Conservation (phyloP, 1,140 invertebrate species). For the Aphis gossypii region DNA sequence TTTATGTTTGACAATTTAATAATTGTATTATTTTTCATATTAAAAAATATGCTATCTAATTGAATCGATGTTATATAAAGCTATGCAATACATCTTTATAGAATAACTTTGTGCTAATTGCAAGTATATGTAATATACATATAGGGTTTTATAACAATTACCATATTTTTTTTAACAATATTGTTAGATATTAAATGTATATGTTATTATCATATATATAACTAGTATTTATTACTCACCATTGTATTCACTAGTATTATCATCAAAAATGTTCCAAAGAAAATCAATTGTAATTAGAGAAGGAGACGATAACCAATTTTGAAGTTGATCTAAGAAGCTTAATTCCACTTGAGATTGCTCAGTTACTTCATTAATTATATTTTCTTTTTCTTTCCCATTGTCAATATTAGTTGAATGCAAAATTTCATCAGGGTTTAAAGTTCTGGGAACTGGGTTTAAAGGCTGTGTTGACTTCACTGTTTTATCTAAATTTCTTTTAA, state of each 20-base stretch:
- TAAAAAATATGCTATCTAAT: no score
- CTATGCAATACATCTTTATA: no score
- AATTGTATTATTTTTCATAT: no score
- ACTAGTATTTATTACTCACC: not conserved
- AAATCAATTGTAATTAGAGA: slow-evolving; percentile 18
- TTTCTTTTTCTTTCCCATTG: not conserved
- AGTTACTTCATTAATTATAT: not conserved
- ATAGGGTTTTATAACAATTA: no score
- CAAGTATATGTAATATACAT: no score
- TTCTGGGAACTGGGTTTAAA: not conserved
- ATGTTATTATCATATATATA: not conserved
- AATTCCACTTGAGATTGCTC: not conserved
- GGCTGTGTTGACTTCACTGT: not conserved
- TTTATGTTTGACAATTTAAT: not conserved
- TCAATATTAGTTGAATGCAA: not conserved
- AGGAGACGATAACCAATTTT: slow-evolving; percentile 38
- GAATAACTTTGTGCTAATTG: no score
- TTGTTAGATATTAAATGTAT: no score
- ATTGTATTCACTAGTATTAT: slow-evolving; percentile 15
- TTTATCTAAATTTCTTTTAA: slow-evolving; percentile 29
- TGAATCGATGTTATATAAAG: no score
- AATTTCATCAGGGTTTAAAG: not conserved
- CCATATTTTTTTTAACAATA: no score
- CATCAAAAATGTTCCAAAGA: not conserved
- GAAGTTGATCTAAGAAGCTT: slow-evolving; percentile 3